phyloP scores from a whole-genome alignment of 1,140 invertebrate genomes.

The Drosophila bocqueti region DNA sequence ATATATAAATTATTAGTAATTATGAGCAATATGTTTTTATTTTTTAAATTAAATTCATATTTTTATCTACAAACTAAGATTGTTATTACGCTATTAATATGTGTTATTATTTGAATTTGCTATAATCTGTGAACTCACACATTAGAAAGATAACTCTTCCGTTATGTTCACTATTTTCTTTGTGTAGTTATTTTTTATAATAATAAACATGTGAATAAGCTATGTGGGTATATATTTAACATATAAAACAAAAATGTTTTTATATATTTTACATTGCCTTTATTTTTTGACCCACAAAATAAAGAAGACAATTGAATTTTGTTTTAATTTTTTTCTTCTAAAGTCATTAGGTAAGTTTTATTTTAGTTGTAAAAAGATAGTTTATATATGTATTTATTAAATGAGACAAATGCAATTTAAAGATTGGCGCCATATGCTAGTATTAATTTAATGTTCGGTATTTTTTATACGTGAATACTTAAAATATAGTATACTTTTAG shows the following conservation, averaged over 20 bases:
- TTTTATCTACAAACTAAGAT: neutral
- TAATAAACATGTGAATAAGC: neutral
- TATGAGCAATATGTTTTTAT: neutral
- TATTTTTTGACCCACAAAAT: neutral
- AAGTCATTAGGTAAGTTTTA: neutral
- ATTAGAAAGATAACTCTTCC: neutral
- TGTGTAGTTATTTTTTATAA: no score
- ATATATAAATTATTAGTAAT: neutral
- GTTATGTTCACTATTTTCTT: neutral
- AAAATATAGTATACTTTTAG: slow-evolving; percentile 6
- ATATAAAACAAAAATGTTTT: no score
- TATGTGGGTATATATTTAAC: no score
- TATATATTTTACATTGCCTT: neutral
- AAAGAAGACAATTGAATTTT: neutral
- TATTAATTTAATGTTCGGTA: neutral
- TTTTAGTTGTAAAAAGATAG: neutral
- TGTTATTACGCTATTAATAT: neutral
- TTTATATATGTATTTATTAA: neutral
- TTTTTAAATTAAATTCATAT: neutral
- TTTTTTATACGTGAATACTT: no score
- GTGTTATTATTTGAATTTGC: no score
- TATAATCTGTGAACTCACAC: no score
- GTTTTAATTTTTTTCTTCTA: neutral
- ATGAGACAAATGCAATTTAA: neutral
- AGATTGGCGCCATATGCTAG: neutral